phyloP scores from a whole-genome alignment of 2,888 invertebrate species.

The Zele albiditarsus region DNA sequence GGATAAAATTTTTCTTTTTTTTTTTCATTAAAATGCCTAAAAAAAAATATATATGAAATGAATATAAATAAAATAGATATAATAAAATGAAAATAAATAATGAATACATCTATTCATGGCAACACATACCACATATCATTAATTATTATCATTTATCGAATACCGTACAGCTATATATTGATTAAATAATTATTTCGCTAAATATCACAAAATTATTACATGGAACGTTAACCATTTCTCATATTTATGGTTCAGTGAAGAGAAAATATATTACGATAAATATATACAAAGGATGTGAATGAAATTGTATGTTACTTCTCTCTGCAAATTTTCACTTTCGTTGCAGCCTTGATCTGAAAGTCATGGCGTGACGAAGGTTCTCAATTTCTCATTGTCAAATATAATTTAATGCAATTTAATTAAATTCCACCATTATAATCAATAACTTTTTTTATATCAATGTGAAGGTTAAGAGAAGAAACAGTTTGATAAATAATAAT shows the following conservation, averaged over 20 bases:
- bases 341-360: constrained; percentile 42
- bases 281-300: constrained; percentile 17
- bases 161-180: background rate
- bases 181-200: background rate
- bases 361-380: constrained; percentile 31
- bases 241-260: constrained; percentile 26
- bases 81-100: background rate
- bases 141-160: background rate
- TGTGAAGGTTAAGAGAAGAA: no score
- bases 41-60: background rate
- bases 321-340: constrained; percentile 41
- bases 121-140: background rate
- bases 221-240: constrained; percentile 15
- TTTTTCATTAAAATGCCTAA: background rate
- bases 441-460: background rate
- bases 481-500: background rate
- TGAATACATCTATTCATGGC: background rate
- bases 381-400: constrained; percentile 18
- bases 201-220: background rate
- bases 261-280: constrained; percentile 32
- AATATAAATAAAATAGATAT: background rate
- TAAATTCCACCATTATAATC: no score
- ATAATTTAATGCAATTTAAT: constrained; percentile 5
- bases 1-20: background rate
- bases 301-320: constrained; percentile 26